Evolutionary conservation across 2,797 vertebrate species (phyloP), one percentile per base, ranked within the genome.

Genomic region (Masticophis lateralis): DNA sequence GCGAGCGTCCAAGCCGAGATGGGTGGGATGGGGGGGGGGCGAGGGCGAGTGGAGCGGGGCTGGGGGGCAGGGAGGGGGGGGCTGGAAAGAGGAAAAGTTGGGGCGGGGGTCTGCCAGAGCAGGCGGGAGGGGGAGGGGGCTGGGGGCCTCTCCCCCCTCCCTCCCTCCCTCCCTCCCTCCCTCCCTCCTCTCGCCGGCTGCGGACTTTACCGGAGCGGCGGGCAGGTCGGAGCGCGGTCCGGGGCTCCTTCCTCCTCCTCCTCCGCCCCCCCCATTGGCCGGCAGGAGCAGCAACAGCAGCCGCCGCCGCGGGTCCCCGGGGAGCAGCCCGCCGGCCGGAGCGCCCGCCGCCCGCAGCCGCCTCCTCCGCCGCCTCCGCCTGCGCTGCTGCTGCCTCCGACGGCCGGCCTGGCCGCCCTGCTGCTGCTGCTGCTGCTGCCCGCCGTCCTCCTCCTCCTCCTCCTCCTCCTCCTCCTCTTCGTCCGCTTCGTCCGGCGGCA

Each of bases 281-380:
- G 87, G 88, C 69, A 92, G 74, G 28, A 92, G 92, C 47, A 92
- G 88, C 2, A 92, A 88, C 11, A 92, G 88, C 20, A 90, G 88
- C 69, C 92, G 53, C 43, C 92, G 92, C 57, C 92, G 92, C 22
- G 92, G 92, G 92, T 90, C 92, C 66, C 88, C 88, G 12, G 92
- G 69, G 88, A 90, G 92, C 89, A 61, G 92, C 66, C 66, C 66
- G 2, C 56, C 43, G 16, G 66, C 47, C 5, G 59, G 32, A 13
- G 28, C 57, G 7, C 16, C 53, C 32, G 25, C 20, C 4, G 27
- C 22, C 13, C 10, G 1, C n/a, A 13, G 22, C 55, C 74, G 2
- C 74, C 9, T 0, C 59, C 37, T 57, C 63, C 66, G 22, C 60
- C 63, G 56, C 61, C 92, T 2, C 28, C 87, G 60, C 32, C 91